Evolutionary conservation across 2,888 invertebrate genomes (phyloP).

Genomic region (Drosophila prolongata): DNA sequence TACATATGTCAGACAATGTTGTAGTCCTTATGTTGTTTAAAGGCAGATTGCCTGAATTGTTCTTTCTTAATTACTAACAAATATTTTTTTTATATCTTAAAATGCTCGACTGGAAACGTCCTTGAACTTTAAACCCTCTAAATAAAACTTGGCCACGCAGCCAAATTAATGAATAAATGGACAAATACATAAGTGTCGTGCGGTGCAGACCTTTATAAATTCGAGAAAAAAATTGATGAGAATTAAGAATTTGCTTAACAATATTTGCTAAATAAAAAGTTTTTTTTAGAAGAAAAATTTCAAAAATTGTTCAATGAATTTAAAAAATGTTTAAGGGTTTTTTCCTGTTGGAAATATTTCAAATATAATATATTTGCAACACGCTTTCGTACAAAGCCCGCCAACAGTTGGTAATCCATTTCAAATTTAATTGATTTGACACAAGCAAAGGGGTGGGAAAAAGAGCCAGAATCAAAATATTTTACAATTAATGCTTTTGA

Average conservation of each 20-base stretch:
- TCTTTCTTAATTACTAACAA: too few species aligned
- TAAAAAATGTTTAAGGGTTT: neutral
- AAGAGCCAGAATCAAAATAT: slow-evolving; percentile 8
- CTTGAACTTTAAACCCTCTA: slow-evolving; percentile 34
- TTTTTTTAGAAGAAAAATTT: neutral
- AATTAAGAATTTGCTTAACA: too few species aligned
- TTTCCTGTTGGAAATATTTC: slow-evolving; percentile 10
- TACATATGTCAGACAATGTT: too few species aligned
- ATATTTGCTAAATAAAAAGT: too few species aligned
- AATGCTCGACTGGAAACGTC: slow-evolving; percentile 31
- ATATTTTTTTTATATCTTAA: neutral
- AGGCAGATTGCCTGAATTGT: too few species aligned
- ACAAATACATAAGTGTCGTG: slow-evolving; percentile 2
- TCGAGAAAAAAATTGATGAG: too few species aligned
- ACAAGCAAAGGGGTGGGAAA: neutral
- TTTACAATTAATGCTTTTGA: slow-evolving; percentile 22
- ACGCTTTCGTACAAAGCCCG: slow-evolving; percentile 17
- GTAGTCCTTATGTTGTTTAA: too few species aligned
- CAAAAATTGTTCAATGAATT: neutral
- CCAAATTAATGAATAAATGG: slow-evolving; percentile 14
- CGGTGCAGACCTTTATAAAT: neutral
- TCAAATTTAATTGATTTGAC: slow-evolving; percentile 67
- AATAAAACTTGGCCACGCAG: slow-evolving; percentile 33
- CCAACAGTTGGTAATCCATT: slow-evolving; percentile 56
- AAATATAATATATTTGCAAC: slow-evolving; percentile 10